A percentile compares a stretch with the other conserved stretches of the same genome.
Conservation (phyloP, 2,888 invertebrate genomes). For the Agonopterix heracliana region DNA sequence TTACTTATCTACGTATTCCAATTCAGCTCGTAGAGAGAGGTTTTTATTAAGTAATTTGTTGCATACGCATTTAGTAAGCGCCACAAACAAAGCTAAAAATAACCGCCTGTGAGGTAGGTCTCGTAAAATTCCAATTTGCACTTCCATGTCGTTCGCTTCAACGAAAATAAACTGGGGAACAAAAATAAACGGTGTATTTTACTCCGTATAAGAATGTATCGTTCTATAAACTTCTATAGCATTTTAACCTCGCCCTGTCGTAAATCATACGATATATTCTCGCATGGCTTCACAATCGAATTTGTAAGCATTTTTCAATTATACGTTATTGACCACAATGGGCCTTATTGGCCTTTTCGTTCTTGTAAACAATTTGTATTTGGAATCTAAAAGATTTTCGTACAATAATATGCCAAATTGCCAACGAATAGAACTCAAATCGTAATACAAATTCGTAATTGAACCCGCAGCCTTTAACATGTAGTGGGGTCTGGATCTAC, state of each 20-base stretch:
- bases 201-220: constrained; percentile 31
- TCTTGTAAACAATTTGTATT: constrained; percentile 58
- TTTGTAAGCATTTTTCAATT: constrained; percentile 72
- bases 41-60: too few relatives aligned
- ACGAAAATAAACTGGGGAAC: constrained; percentile 16
- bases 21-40: neutral
- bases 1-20: neutral
- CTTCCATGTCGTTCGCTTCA: constrained; percentile 15
- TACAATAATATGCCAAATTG: constrained; percentile 18
- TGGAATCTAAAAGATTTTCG: constrained; percentile 22
- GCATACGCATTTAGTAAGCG: too few relatives aligned
- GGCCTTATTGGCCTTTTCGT: constrained; percentile 60
- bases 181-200: constrained; percentile 27
- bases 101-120: constrained; percentile 10
- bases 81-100: constrained; percentile 1
- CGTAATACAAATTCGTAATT: constrained; percentile 23
- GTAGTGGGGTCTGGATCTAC: constrained; percentile 46
- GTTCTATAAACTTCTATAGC: constrained; percentile 35
- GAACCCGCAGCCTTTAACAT: constrained; percentile 38
- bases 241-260: constrained; percentile 46
- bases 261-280: constrained; percentile 61
- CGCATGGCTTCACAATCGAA: constrained; percentile 62
- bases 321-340: constrained; percentile 71
- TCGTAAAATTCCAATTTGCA: constrained; percentile 22
- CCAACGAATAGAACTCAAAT: constrained; percentile 18